phyloP scores from a whole-genome alignment of 2,113 vertebrate species.

The Barbus barbus region DNA sequence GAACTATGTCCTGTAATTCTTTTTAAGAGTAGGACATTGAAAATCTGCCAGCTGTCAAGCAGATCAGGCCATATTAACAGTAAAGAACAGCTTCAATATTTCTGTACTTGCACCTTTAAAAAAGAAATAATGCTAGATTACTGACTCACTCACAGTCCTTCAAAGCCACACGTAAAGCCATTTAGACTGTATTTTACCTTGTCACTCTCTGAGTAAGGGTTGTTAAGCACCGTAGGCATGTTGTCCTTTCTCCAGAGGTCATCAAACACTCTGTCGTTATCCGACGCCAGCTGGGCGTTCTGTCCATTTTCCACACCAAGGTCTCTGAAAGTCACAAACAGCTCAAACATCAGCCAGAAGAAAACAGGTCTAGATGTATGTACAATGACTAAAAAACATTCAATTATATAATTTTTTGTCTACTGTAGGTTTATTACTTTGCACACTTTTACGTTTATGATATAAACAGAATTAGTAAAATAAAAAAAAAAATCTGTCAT shows the following conservation, averaged over 20 bases:
- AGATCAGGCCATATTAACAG: not conserved
- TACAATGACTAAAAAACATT: not conserved
- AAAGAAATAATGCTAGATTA: not conserved
- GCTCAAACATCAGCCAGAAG: constrained; percentile 24
- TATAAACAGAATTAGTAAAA: not conserved
- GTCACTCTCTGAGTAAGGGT: constrained; percentile 76
- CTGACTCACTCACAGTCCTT: constrained; percentile 13
- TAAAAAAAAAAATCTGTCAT: not conserved
- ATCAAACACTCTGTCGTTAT: constrained; percentile 74
- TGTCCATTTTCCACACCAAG: constrained; percentile 73
- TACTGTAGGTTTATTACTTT: no score
- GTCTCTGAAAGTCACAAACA: constrained; percentile 76
- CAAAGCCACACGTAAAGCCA: not conserved
- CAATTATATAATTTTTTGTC: not conserved
- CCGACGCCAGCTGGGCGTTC: constrained; percentile 69
- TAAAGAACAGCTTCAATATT: not conserved
- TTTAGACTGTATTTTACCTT: constrained; percentile 76
- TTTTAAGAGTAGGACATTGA: not conserved
- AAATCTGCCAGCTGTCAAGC: not conserved
- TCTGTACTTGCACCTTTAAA: not conserved
- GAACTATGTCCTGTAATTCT: not conserved
- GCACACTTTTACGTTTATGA: no score
- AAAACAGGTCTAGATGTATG: not conserved
- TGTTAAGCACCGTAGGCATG: constrained; percentile 76
- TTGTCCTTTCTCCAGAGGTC: constrained; percentile 79